phyloP scores from a whole-genome alignment of 2,888 invertebrate genomes.

The Drosophila subsilvestris region DNA sequence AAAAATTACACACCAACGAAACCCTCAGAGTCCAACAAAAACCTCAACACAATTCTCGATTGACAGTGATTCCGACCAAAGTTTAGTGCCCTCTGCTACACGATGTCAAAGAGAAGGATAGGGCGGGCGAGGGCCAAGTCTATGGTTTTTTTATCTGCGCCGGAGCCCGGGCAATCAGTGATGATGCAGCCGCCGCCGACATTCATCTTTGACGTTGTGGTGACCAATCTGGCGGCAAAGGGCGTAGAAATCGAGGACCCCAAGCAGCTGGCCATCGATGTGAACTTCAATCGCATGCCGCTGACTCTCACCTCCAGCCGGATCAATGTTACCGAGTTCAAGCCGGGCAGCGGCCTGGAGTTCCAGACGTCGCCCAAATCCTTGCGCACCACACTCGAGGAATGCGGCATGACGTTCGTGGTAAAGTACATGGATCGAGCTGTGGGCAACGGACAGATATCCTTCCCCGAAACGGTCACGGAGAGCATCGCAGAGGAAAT shows the following conservation, averaged over 20 bases:
- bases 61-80: background rate
- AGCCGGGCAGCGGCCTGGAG: conserved; percentile 57
- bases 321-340: conserved; percentile 78
- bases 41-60: background rate
- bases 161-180: no score
- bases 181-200: conserved; percentile 26
- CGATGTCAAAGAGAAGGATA: background rate
- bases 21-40: no score
- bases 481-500: conserved; percentile 53
- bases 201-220: conserved; percentile 72
- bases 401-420: conserved; percentile 65
- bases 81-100: no score
- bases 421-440: conserved; percentile 49
- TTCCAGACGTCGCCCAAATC: conserved; percentile 55
- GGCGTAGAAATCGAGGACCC: conserved; percentile 41
- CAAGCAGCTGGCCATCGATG: conserved; percentile 50
- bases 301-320: conserved; percentile 69
- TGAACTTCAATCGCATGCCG: conserved; percentile 54
- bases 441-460: conserved; percentile 64
- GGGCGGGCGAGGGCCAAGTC: background rate
- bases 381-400: conserved; percentile 54
- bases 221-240: conserved; percentile 60
- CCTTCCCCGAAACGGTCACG: conserved; percentile 61
- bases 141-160: background rate
- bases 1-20: no score